These are phyloP conservation scores for Scytalopus superciliaris DNA, from an alignment of 2,113 vertebrate genomes.

Conservation along the genomic window DNA sequence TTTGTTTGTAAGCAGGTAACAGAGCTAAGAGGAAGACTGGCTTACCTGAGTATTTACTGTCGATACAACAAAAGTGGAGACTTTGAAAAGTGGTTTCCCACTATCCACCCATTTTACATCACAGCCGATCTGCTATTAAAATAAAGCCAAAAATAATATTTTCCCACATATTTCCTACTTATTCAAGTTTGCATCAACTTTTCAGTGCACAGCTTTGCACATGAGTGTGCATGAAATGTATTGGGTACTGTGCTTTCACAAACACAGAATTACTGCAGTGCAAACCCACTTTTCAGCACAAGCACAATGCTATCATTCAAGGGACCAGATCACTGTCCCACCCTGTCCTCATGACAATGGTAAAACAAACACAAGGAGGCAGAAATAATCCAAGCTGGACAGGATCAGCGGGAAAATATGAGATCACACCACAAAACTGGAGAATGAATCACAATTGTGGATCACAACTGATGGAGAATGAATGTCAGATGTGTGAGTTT, in stretches of 20 bases:
- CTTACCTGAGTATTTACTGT: slow-evolving; percentile 96
- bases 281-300: background rate
- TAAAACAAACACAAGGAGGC: background rate
- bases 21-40: background rate
- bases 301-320: background rate
- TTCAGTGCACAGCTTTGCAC: background rate
- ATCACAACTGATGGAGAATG: background rate
- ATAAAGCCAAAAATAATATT: background rate
- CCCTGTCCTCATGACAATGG: background rate
- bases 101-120: slow-evolving; percentile 95
- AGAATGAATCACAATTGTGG: background rate
- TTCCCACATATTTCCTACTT: background rate
- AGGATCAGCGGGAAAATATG: background rate
- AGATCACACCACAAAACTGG: background rate
- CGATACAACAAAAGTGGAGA: slow-evolving; percentile 88
- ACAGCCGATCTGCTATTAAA: slow-evolving; percentile 72
- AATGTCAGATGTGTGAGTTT: background rate
- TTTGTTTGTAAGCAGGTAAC: background rate
- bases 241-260: background rate
- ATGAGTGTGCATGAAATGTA: rapidly evolving
- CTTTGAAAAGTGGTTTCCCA: slow-evolving; percentile 92
- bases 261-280: background rate
- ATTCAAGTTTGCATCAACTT: background rate
- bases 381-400: slow-evolving; percentile 3
- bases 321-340: background rate